Evolutionary conservation across 2,113 vertebrate genomes (phyloP).

Genomic region (Toxotes jaculatrix): DNA sequence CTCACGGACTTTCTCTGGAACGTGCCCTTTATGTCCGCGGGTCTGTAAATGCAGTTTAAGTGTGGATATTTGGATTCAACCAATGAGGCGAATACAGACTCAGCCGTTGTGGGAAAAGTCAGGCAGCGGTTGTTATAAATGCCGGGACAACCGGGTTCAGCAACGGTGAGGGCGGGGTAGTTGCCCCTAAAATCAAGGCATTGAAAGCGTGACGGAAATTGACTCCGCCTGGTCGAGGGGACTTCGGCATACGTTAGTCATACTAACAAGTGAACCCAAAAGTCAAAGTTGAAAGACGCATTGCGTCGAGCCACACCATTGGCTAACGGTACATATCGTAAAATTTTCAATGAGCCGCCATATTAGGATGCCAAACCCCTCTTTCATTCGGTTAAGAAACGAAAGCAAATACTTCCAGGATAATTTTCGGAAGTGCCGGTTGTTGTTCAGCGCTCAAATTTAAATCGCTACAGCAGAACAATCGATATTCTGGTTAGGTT

Average conservation of each 20-base stretch:
- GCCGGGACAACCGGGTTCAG: not conserved
- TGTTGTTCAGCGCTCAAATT: not conserved
- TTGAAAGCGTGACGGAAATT: fast-evolving
- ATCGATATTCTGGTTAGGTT: no score
- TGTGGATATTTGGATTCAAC: not conserved
- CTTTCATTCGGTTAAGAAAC: slow-evolving; percentile 48
- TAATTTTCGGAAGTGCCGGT: not conserved
- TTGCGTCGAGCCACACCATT: slow-evolving; percentile 54
- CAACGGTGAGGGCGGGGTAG: no score
- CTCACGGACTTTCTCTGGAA: no score
- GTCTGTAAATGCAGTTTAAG: no score
- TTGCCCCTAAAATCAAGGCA: not conserved
- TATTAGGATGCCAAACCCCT: slow-evolving; percentile 66
- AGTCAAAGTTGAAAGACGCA: slow-evolving; percentile 47
- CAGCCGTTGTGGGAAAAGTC: not conserved
- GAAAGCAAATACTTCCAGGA: not conserved
- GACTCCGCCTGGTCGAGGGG: not conserved
- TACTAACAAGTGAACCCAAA: not conserved
- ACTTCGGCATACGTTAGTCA: not conserved
- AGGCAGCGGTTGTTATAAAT: not conserved
- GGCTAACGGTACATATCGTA: slow-evolving; percentile 25
- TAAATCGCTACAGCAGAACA: not conserved
- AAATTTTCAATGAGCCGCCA: slow-evolving; percentile 67
- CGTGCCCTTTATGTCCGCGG: no score
- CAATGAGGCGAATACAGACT: not conserved